Evolutionary conservation across 1,140 invertebrate genomes (phyloP).

Genomic region (Musca vetustissima): DNA sequence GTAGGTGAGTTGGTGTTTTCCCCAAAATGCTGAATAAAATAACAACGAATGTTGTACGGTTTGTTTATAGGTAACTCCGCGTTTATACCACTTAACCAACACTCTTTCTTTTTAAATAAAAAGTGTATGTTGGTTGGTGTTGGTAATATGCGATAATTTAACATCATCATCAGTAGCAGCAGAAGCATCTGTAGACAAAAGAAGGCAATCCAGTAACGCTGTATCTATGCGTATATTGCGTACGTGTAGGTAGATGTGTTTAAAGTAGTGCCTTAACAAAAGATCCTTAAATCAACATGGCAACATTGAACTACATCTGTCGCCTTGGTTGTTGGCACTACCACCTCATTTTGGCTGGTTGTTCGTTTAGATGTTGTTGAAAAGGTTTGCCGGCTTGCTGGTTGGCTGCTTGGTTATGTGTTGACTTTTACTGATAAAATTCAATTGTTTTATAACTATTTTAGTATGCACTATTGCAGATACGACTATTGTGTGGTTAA

Average conservation of each 20-base stretch:
- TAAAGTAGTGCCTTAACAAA: not conserved
- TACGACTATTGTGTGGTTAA: slow-evolving; percentile 15
- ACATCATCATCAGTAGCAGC: not conserved
- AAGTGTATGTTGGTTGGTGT: not conserved
- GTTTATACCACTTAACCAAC: not conserved
- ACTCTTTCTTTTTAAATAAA: not conserved
- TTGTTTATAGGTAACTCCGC: not conserved
- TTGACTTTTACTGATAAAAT: slow-evolving; percentile 6
- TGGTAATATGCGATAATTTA: slow-evolving; percentile 5
- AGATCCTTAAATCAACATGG: slow-evolving; percentile 3
- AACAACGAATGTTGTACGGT: not conserved
- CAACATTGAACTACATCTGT: not conserved
- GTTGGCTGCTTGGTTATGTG: not conserved
- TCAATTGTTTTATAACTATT: slow-evolving; percentile 22
- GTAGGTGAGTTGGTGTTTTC: not conserved
- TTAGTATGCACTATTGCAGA: slow-evolving; percentile 9
- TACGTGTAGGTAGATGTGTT: not conserved
- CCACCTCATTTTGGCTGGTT: no score
- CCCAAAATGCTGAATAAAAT: no score
- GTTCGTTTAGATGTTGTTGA: no score
- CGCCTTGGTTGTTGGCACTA: not conserved
- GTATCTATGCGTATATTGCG: not conserved
- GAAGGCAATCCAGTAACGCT: no score
- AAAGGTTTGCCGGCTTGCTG: no score
- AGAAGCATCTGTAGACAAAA: not conserved